These are phyloP conservation scores for Bubo blakistoni DNA, from an alignment of 2,113 vertebrate species.

Conservation along the genomic window DNA sequence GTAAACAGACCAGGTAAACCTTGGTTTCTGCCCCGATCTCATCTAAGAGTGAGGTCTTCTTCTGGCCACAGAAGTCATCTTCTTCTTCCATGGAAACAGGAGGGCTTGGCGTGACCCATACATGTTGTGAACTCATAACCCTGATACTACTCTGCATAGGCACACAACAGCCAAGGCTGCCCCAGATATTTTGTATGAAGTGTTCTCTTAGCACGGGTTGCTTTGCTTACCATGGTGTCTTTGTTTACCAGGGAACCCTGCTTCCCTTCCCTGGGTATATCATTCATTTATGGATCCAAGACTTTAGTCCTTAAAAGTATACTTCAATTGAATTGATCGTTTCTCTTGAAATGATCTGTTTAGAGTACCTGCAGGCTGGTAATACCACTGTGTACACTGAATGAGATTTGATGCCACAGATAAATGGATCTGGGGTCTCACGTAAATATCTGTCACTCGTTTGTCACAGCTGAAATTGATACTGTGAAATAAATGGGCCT, in stretches of 20 bases:
- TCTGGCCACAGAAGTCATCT: neutral
- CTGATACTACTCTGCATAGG: neutral
- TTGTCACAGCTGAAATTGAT: neutral
- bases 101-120: neutral
- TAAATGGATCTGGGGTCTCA: neutral
- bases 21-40: neutral
- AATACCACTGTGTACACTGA: neutral
- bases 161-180: neutral
- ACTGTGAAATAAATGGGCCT: neutral
- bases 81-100: neutral
- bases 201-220: neutral
- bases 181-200: neutral
- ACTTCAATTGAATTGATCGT: neutral
- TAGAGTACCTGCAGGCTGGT: neutral
- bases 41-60: neutral
- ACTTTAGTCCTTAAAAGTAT: neutral
- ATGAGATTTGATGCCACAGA: neutral
- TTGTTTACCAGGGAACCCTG: neutral
- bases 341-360: neutral
- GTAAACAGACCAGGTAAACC: neutral
- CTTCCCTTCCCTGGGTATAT: neutral
- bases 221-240: neutral
- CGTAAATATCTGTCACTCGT: neutral
- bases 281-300: neutral
- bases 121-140: neutral